A percentile compares a stretch with the other conserved stretches of the same genome.
These are phyloP conservation scores for Semotilus atromaculatus DNA, from an alignment of 2,797 vertebrate species.

Conservation along the genomic window DNA sequence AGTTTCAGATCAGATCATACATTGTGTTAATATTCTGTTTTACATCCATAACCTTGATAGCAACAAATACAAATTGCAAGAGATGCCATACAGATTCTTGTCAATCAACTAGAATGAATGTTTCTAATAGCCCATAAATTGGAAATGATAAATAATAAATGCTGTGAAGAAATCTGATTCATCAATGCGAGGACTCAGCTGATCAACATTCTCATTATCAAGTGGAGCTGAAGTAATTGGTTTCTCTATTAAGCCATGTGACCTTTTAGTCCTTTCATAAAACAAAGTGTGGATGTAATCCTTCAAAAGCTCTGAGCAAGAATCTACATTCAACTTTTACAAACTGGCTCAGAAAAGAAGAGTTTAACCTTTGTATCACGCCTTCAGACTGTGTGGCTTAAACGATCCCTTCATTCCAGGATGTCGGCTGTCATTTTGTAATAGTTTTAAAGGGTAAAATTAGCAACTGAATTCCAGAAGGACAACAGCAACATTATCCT, in stretches of 20 bases:
- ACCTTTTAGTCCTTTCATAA: constrained; percentile 40
- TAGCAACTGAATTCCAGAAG: constrained; percentile 59
- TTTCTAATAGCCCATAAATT: constrained; percentile 14
- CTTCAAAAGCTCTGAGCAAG: constrained; percentile 34
- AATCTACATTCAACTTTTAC: constrained; percentile 23
- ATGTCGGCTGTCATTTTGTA: constrained; percentile 42
- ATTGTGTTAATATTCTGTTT: not conserved
- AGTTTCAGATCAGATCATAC: not conserved
- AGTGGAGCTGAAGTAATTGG: constrained; percentile 41
- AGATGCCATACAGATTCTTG: not conserved
- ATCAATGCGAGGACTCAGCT: constrained; percentile 19
- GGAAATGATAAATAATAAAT: constrained; percentile 23
- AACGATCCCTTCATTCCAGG: constrained; percentile 19
- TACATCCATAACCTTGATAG: not conserved
- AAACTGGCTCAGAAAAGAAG: constrained; percentile 17
- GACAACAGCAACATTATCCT: constrained; percentile 68
- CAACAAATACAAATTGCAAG: not conserved
- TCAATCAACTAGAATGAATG: constrained; percentile 5
- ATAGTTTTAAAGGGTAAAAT: constrained; percentile 59
- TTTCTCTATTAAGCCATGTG: constrained; percentile 47
- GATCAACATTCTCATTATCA: constrained; percentile 43
- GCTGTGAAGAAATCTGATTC: constrained; percentile 7
- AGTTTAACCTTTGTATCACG: constrained; percentile 17
- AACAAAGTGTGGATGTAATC: constrained; percentile 26
- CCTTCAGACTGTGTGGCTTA: constrained; percentile 38